Evolutionary conservation across 2,888 invertebrate species (phyloP).

Genomic region (Chaetoderma sp.): DNA sequence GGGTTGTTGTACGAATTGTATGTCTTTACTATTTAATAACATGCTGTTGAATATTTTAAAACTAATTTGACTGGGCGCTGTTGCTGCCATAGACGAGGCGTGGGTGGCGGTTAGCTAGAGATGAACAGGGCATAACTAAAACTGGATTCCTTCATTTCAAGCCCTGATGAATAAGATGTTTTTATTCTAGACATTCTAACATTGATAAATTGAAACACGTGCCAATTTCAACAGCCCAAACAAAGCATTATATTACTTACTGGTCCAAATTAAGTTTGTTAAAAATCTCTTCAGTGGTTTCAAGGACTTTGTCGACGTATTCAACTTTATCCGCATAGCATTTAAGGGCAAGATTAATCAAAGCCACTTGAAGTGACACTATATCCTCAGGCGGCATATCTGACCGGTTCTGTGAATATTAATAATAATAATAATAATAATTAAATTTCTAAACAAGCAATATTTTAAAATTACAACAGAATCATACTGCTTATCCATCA

Average conservation of each 20-base stretch:
- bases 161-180: no score
- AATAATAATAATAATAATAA: background rate
- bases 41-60: no score
- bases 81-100: no score
- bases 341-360: conserved; percentile 94
- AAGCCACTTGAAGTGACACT: conserved; percentile 90
- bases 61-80: no score
- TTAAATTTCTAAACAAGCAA: background rate
- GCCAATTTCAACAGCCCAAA: background rate
- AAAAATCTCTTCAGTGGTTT: conserved; percentile 91
- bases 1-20: no score
- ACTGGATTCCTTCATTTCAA: no score
- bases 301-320: conserved; percentile 94
- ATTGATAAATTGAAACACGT: no score
- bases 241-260: conserved; percentile 70
- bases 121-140: no score
- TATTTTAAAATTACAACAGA: background rate
- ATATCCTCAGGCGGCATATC: conserved; percentile 98
- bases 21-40: no score
- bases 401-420: conserved; percentile 80
- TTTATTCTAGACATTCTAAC: no score
- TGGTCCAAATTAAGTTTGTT: conserved; percentile 87
- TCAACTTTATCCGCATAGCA: conserved; percentile 95
- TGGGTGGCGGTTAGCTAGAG: no score
- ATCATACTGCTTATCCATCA: background rate